Conservation (phyloP, 2,888 invertebrate genomes). For the Onchidella celtica region DNA sequence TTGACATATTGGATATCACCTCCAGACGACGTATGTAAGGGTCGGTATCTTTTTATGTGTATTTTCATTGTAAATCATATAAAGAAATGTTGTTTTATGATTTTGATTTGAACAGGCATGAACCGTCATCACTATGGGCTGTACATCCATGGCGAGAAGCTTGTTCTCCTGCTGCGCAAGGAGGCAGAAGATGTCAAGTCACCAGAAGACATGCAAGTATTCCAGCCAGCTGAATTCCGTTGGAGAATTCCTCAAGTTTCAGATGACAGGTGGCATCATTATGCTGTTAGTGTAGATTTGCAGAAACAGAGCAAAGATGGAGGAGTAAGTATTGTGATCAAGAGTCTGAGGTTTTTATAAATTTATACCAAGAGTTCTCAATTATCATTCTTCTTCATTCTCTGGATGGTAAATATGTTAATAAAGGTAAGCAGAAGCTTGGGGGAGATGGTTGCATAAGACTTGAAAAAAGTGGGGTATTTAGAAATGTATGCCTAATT, state of each 20-base stretch:
- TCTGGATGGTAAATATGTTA: no score
- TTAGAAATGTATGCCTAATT: no score
- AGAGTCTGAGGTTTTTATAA: no score
- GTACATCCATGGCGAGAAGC: slow-evolving; percentile 97
- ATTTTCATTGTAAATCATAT: no score
- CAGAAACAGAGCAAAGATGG: slow-evolving; percentile 44
- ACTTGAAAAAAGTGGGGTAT: no score
- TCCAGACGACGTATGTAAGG: no score
- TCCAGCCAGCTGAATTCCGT: slow-evolving; percentile 98
- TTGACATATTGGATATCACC: no score
- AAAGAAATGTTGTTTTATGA: no score
- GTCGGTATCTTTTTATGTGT: neutral
- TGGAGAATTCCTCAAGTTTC: slow-evolving; percentile 97
- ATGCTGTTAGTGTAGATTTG: slow-evolving; percentile 94
- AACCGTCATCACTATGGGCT: slow-evolving; percentile 99
- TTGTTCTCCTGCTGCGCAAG: slow-evolving; percentile 93
- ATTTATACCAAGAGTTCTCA: no score
- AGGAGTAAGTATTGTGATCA: slow-evolving; percentile 27
- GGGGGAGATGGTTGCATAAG: no score
- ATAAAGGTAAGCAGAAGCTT: no score
- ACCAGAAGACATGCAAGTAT: slow-evolving; percentile 75
- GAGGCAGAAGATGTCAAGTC: slow-evolving; percentile 90
- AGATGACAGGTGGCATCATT: slow-evolving; percentile 99
- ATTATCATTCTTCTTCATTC: no score
- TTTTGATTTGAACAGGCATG: slow-evolving; percentile 87